Percentiles rank a stretch among this genome's conserved stretches.
Evolutionary conservation across 2,888 invertebrate genomes (phyloP).

Genomic region (Ectemnius lituratus): DNA sequence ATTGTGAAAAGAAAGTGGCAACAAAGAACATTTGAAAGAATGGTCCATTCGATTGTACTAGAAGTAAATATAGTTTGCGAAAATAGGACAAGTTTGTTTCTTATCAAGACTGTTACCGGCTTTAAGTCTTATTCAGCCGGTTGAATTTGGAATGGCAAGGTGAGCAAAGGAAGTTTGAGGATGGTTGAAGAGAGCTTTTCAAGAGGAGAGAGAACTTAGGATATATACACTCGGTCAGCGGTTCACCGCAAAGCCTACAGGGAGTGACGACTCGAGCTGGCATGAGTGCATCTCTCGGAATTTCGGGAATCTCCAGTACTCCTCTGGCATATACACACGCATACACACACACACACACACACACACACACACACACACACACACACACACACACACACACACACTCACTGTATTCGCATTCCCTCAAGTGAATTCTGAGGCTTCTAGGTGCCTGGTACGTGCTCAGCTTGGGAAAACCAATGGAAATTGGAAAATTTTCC

Average conservation of each 20-base stretch:
- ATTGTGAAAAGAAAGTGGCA: not conserved
- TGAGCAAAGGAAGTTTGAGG: too few species aligned
- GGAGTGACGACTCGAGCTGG: constrained; percentile 18
- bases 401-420: constrained; percentile 29
- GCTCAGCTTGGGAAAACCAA: constrained; percentile 23
- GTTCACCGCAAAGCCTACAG: constrained; percentile 22
- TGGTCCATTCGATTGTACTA: too few species aligned
- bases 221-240: constrained; percentile 14
- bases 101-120: too few species aligned
- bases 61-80: too few species aligned
- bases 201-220: constrained; percentile 15
- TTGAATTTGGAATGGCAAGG: too few species aligned
- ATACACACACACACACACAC: too few species aligned
- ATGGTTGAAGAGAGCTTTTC: not conserved
- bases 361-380: not conserved
- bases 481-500: constrained; percentile 19
- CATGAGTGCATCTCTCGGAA: constrained; percentile 34
- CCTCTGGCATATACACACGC: not conserved
- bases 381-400: too few species aligned
- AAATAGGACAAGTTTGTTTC: too few species aligned
- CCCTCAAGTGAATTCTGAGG: constrained; percentile 34
- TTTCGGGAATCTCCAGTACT: constrained; percentile 39
- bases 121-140: too few species aligned
- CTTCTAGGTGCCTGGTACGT: constrained; percentile 28
- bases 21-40: not conserved